These are phyloP conservation scores for Marronus borbonicus DNA, from an alignment of 2,888 invertebrate species.

Conservation along the genomic window DNA sequence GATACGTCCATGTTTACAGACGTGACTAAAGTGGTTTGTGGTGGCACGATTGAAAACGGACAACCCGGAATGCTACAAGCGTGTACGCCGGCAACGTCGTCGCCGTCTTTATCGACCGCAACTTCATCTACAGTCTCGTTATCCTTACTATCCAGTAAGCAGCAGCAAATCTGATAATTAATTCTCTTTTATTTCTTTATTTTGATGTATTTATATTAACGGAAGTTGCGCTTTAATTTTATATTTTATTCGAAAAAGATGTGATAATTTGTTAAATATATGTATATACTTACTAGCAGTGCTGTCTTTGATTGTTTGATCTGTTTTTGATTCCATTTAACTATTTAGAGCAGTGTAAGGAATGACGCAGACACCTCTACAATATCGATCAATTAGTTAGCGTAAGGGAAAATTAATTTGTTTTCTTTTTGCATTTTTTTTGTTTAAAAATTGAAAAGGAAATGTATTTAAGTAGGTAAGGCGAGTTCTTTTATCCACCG, in stretches of 20 bases:
- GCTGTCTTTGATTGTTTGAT: not conserved
- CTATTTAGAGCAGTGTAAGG: too few species aligned
- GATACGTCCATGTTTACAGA: not conserved
- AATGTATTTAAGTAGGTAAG: too few species aligned
- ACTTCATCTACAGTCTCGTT: conserved; percentile 12
- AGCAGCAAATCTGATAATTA: conserved; percentile 24
- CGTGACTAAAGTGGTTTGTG: not conserved
- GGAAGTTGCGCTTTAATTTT: conserved; percentile 29
- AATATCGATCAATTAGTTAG: too few species aligned
- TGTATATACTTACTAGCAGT: conserved; percentile 23
- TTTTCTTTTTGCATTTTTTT: too few species aligned
- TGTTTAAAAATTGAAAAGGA: too few species aligned
- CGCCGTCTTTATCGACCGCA: not conserved
- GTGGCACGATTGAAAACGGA: not conserved
- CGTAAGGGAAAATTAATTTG: too few species aligned
- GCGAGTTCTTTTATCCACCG: too few species aligned
- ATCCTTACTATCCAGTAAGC: not conserved
- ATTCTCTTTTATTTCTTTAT: conserved; percentile 12
- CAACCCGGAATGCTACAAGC: not conserved
- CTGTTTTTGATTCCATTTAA: not conserved
- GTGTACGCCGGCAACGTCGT: not conserved
- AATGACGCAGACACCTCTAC: too few species aligned
- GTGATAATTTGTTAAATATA: conserved; percentile 41
- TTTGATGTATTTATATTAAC: conserved; percentile 23
- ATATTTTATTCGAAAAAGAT: conserved; percentile 14